Percentiles rank a stretch among this genome's conserved stretches.
These are phyloP conservation scores for Mycteria americana DNA, from an alignment of 2,797 vertebrate species.

Conservation along the genomic window DNA sequence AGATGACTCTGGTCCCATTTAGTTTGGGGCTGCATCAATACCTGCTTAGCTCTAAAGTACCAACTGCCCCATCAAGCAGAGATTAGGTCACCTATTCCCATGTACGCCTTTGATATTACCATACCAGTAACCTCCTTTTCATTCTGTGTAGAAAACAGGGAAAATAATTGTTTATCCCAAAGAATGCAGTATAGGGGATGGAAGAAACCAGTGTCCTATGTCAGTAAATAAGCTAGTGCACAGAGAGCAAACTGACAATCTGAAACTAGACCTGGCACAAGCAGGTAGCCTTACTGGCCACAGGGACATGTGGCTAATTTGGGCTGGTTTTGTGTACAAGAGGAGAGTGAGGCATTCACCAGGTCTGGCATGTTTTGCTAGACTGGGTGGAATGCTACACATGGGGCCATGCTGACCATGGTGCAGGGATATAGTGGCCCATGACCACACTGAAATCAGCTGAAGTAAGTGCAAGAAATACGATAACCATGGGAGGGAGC, in stretches of 20 bases:
- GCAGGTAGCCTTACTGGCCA: background rate
- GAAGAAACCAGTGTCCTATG: background rate
- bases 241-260: background rate
- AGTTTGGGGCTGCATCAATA: background rate
- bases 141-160: background rate
- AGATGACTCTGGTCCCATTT: background rate
- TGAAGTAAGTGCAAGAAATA: background rate
- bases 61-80: background rate
- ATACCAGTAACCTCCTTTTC: background rate
- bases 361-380: background rate
- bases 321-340: background rate
- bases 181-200: background rate
- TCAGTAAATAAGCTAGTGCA: background rate
- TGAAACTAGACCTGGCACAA: background rate
- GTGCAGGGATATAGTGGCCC: background rate
- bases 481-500: conserved; percentile 29
- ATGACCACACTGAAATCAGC: background rate
- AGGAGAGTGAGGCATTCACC: background rate
- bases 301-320: background rate
- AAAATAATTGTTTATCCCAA: background rate
- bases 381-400: background rate
- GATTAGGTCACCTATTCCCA: background rate
- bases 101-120: background rate
- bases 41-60: background rate
- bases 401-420: rapidly evolving